Evolutionary conservation across 2,113 vertebrate genomes (phyloP), one percentile per base, ranked within the genome.

Genomic region (Tachysurus fulvidraco): DNA sequence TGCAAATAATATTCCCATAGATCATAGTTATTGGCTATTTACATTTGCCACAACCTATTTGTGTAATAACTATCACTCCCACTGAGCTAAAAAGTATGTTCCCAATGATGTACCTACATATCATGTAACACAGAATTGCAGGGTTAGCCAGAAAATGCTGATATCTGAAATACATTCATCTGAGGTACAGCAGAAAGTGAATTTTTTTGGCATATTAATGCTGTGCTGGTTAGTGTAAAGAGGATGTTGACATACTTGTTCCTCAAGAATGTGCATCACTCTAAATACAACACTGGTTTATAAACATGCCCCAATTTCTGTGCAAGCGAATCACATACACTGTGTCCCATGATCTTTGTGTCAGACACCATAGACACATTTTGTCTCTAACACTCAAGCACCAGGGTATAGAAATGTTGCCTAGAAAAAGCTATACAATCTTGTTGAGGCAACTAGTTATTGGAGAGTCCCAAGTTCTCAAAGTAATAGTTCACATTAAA

Each of bases 261-360:
- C 14, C 65, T 28, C n/a, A 74, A 46, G 25, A 81, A 60, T 81
- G 80, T 82, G 36, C 17, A 64, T 81, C 21, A 28, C 65, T 30
- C 79, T 62, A 73, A 86, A 83, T 74, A 86, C 69, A 71, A 74
- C 79, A 86, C 21, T 57, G 77, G 7, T 74, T 73, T 82, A 86
- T 65, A 85, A 80, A 80, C 25, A 50, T 77, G 19, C 17, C 14
- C 62, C 62, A 54, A 50, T 23, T 81, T 82, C 80, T 83, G 67
- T 86, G 74, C 79, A 86, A 60, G 28, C 25, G 30, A 52, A 82
- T 36, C n/a, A 80, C 12, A 19, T 50, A 64, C 41, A 73, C 21
- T 50, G 78, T 50, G 78, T 81, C 28, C 19, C 77, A 21, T 41
- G 46, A 55, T 4, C 16, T 55, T 21, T 57, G 46, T 41, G 11